Evolutionary conservation across 1,140 invertebrate genomes (phyloP).

Genomic region (Anthonomus grandis): DNA sequence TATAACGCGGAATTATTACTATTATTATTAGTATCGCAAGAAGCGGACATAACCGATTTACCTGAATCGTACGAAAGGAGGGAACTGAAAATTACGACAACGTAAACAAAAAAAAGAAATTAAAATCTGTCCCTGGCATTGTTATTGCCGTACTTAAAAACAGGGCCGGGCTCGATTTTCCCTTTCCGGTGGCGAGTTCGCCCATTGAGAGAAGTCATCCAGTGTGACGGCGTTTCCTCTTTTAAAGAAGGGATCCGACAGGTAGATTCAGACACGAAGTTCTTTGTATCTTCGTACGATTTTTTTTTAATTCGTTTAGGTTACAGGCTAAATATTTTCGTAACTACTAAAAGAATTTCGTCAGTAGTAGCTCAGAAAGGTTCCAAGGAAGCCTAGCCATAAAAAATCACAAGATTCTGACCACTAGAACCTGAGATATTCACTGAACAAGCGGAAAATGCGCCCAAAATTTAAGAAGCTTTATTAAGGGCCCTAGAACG

Average conservation of each 20-base stretch:
- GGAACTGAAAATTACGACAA: no score
- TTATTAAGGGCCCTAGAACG: no score
- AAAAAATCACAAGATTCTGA: no score
- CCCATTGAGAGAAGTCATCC: slow-evolving; percentile 18
- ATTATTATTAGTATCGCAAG: neutral
- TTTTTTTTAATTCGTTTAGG: neutral
- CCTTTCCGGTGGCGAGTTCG: slow-evolving; percentile 12
- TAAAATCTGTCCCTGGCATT: slow-evolving; percentile 13
- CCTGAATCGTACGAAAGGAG: no score
- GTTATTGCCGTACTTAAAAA: slow-evolving; percentile 8
- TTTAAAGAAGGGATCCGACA: slow-evolving; percentile 17
- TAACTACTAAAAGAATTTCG: no score
- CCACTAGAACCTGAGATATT: no score
- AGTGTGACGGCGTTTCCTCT: slow-evolving; percentile 20
- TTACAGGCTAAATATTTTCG: no score
- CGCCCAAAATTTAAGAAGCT: no score
- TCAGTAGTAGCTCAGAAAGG: no score
- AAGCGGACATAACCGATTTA: neutral
- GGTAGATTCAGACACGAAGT: slow-evolving; percentile 12
- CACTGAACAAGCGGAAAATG: no score
- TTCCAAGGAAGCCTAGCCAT: no score
- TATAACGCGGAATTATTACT: neutral
- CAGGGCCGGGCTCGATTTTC: slow-evolving; percentile 19
- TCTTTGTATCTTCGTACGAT: slow-evolving; percentile 3
- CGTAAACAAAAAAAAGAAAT: neutral